Evolutionary conservation across 2,797 vertebrate genomes (phyloP).

Genomic region (Phaenicophaeus curvirostris): DNA sequence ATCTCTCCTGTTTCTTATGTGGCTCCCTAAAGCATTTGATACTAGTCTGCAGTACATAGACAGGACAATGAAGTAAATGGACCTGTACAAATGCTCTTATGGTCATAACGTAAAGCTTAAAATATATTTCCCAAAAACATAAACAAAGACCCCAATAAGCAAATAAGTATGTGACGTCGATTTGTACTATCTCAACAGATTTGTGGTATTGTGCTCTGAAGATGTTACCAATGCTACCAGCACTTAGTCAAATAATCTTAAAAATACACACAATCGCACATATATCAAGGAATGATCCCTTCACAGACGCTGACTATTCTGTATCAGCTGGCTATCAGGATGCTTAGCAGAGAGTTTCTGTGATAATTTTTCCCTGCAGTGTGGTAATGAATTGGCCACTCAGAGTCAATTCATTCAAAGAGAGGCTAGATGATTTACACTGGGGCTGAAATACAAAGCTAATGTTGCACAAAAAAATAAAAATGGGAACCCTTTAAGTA

Average conservation of each 20-base stretch:
- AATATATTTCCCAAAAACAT: neutral
- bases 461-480: constrained; percentile 26
- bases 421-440: neutral
- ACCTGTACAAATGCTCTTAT: neutral
- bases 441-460: neutral
- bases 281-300: neutral
- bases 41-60: neutral
- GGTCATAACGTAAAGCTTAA: too few species aligned
- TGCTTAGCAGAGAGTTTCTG: neutral
- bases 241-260: neutral
- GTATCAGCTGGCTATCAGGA: neutral
- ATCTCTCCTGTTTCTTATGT: neutral
- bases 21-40: neutral
- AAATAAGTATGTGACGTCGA: neutral
- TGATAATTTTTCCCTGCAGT: neutral
- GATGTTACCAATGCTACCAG: neutral
- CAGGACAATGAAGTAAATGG: neutral
- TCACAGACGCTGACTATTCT: neutral
- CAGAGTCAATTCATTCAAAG: constrained; percentile 1
- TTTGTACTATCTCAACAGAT: neutral
- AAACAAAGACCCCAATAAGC: neutral
- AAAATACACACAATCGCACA: neutral
- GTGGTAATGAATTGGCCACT: constrained; percentile 15
- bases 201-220: neutral
- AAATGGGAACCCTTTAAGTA: neutral